Evolutionary conservation across 2,888 invertebrate genomes (phyloP).

Genomic region (Drymonia ruficornis): DNA sequence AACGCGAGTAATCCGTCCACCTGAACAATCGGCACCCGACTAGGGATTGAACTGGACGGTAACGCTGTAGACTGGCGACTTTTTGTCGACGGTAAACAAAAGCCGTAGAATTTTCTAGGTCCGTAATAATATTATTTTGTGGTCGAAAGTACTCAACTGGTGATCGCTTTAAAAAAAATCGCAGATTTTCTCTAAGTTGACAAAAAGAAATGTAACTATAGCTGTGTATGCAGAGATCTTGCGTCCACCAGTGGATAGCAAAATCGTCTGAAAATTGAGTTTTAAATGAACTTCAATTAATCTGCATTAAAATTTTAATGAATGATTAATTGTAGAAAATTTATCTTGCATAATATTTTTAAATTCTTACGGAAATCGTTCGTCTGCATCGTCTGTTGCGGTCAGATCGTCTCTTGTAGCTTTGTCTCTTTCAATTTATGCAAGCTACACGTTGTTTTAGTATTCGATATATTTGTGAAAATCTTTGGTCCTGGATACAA

Average conservation of each 20-base stretch:
- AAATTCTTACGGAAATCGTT: background rate
- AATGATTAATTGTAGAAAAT: too few relatives aligned
- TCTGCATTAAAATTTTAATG: too few relatives aligned
- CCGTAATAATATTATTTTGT: too few relatives aligned
- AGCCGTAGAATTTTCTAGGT: too few relatives aligned
- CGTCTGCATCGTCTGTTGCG: conserved; percentile 8
- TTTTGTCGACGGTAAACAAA: background rate
- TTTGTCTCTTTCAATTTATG: conserved; percentile 26
- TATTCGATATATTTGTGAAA: background rate
- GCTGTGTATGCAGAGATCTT: too few relatives aligned
- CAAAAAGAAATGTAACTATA: too few relatives aligned
- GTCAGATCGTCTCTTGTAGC: conserved; percentile 12
- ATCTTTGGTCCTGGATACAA: background rate
- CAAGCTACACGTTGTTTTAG: background rate
- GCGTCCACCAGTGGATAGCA: too few relatives aligned
- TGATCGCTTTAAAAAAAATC: too few relatives aligned
- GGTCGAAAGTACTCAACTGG: too few relatives aligned
- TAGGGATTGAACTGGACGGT: background rate
- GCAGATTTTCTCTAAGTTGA: too few relatives aligned
- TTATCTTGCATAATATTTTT: background rate
- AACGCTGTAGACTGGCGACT: background rate
- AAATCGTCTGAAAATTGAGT: too few relatives aligned
- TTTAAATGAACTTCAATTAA: too few relatives aligned
- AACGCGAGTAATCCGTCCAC: conserved; percentile 43
- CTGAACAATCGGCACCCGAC: conserved; percentile 10